Conservation (phyloP, 1,140 invertebrate species). For the Procambarus virginalis region DNA sequence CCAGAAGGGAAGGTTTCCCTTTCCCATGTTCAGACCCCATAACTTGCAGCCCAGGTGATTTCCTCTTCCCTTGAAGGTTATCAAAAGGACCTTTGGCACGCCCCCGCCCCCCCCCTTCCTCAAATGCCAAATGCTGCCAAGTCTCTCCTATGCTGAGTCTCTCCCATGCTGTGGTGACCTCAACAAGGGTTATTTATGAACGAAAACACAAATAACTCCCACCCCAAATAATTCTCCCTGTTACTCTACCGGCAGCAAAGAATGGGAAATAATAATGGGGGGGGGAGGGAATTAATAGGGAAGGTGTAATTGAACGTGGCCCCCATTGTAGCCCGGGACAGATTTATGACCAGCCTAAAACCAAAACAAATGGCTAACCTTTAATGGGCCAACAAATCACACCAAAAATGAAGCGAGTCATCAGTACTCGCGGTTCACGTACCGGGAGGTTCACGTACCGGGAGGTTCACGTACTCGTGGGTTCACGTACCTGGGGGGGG, state of each 20-base stretch:
- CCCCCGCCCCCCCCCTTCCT: too few relatives aligned
- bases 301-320: constrained; percentile 12
- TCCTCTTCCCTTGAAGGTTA: too few relatives aligned
- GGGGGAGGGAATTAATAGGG: not conserved
- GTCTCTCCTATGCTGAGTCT: too few relatives aligned
- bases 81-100: too few relatives aligned
- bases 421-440: not conserved
- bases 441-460: too few relatives aligned
- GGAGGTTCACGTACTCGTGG: too few relatives aligned
- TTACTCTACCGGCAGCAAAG: not conserved
- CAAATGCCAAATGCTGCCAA: too few relatives aligned
- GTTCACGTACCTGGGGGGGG: too few relatives aligned
- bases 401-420: constrained; percentile 12
- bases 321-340: constrained; percentile 5
- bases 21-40: too few relatives aligned
- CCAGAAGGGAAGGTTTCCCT: too few relatives aligned
- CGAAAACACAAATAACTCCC: not conserved
- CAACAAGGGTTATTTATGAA: not conserved
- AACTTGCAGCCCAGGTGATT: too few relatives aligned
- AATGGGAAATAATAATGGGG: constrained; percentile 3
- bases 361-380: constrained; percentile 15
- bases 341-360: constrained; percentile 1
- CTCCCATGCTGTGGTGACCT: not conserved
- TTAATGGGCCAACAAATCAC: constrained; percentile 9
- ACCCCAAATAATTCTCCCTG: not conserved